Evolutionary conservation across 1,140 invertebrate species (phyloP).

Genomic region (Coenobita brevimanus): DNA sequence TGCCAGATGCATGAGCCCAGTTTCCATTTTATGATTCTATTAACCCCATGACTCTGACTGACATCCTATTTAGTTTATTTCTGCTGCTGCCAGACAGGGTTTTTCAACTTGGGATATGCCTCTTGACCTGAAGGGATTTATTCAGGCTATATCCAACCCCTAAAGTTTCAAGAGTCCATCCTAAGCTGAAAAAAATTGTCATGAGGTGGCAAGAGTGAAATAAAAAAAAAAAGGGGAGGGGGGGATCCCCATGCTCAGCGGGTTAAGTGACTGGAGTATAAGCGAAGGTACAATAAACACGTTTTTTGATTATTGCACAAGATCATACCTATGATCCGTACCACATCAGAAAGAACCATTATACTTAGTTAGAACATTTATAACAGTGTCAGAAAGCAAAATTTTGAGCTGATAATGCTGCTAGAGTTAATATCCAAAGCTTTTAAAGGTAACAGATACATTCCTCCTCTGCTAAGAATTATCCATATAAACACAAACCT

Average conservation of each 20-base stretch:
- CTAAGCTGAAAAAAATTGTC: too few species aligned
- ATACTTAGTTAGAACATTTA: conserved; percentile 17
- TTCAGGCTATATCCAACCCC: too few species aligned
- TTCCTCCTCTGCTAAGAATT: background rate
- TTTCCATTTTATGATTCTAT: conserved; percentile 42
- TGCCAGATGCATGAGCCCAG: conserved; percentile 54
- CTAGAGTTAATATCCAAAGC: background rate
- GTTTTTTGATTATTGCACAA: conserved; percentile 64
- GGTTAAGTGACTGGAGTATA: conserved; percentile 28
- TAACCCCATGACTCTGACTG: too few species aligned
- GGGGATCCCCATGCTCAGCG: too few species aligned
- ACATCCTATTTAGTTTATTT: too few species aligned
- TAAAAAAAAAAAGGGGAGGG: too few species aligned
- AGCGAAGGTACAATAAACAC: conserved; percentile 58
- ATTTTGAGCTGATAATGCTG: conserved; percentile 21
- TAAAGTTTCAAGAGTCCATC: too few species aligned
- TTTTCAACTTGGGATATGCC: too few species aligned
- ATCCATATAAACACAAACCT: conserved; percentile 17
- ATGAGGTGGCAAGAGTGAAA: too few species aligned
- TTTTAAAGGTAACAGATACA: background rate
- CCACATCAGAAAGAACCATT: conserved; percentile 27
- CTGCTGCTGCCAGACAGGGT: too few species aligned
- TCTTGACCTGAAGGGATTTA: too few species aligned
- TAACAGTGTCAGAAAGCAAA: conserved; percentile 4
- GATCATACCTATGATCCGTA: conserved; percentile 51